These are phyloP conservation scores for Myopa tessellatipennis DNA, from an alignment of 2,888 invertebrate species.

Conservation along the genomic window DNA sequence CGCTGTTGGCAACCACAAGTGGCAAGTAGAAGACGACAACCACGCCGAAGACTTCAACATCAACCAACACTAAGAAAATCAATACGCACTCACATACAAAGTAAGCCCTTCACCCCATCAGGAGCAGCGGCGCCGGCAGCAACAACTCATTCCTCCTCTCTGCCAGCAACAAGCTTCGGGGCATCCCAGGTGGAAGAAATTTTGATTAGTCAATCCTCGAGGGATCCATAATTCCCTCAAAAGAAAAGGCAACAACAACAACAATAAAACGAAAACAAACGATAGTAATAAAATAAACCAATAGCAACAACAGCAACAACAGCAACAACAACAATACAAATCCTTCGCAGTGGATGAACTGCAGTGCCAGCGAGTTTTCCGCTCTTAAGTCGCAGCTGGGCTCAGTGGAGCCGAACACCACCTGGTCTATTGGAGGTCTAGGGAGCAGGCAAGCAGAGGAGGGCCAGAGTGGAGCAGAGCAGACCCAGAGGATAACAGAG, in stretches of 20 bases:
- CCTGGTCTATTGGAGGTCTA: too few relatives aligned
- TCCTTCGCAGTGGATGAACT: neutral
- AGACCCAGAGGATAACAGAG: too few relatives aligned
- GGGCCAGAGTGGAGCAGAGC: too few relatives aligned
- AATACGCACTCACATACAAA: constrained; percentile 52
- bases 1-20: neutral
- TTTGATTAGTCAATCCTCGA: constrained; percentile 68
- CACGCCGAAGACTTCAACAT: neutral
- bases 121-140: neutral
- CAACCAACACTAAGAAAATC: constrained; percentile 50
- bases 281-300: neutral
- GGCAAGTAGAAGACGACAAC: neutral
- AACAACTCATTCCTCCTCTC: neutral
- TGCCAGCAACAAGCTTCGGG: constrained; percentile 31
- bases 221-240: constrained; percentile 67
- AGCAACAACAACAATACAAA: constrained; percentile 17
- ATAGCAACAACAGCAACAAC: constrained; percentile 22
- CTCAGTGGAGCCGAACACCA: too few relatives aligned
- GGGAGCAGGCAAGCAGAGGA: too few relatives aligned
- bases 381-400: neutral
- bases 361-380: neutral
- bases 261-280: constrained; percentile 33
- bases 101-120: constrained; percentile 35
- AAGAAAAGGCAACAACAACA: constrained; percentile 41
- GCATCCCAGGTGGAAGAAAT: constrained; percentile 66